A percentile compares a stretch with the other conserved stretches of the same genome.
These are phyloP conservation scores for Andrena hattorfiana DNA, from an alignment of 2,888 invertebrate species.

Conservation along the genomic window DNA sequence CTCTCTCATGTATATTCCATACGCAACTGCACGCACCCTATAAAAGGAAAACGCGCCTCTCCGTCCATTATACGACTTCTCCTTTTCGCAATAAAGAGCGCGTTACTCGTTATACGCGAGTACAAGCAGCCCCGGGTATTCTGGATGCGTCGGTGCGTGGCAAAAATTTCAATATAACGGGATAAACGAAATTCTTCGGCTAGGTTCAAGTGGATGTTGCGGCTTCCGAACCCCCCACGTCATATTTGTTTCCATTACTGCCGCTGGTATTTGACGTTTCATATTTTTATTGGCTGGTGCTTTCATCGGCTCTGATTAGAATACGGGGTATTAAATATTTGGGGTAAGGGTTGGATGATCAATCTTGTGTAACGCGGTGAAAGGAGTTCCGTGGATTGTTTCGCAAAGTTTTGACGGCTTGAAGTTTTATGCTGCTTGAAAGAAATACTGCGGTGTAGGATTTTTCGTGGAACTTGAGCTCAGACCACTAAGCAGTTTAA, in stretches of 20 bases:
- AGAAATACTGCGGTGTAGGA: too few relatives aligned
- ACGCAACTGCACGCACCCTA: constrained; percentile 76
- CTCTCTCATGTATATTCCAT: constrained; percentile 81
- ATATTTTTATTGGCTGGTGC: neutral
- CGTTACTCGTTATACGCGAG: constrained; percentile 49
- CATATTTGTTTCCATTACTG: constrained; percentile 7
- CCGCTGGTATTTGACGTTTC: neutral
- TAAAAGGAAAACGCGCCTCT: constrained; percentile 75
- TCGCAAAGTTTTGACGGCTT: too few relatives aligned
- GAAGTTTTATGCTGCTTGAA: too few relatives aligned
- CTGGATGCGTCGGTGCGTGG: constrained; percentile 28
- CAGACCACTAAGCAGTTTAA: neutral
- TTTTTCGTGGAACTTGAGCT: too few relatives aligned
- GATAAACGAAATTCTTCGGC: constrained; percentile 51
- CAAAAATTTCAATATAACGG: constrained; percentile 73
- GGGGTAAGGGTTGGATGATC: neutral
- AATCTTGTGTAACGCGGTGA: too few relatives aligned
- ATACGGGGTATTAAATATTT: too few relatives aligned
- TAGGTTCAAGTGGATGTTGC: neutral
- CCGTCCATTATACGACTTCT: constrained; percentile 66
- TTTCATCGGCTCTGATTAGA: neutral
- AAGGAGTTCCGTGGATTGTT: too few relatives aligned
- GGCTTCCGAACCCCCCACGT: neutral
- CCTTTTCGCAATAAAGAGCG: constrained; percentile 64
- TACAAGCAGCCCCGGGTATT: constrained; percentile 29